Percentiles rank a stretch among this genome's conserved stretches.
Evolutionary conservation across 2,888 invertebrate species (phyloP).

Genomic region (Tachystola acroxantha): DNA sequence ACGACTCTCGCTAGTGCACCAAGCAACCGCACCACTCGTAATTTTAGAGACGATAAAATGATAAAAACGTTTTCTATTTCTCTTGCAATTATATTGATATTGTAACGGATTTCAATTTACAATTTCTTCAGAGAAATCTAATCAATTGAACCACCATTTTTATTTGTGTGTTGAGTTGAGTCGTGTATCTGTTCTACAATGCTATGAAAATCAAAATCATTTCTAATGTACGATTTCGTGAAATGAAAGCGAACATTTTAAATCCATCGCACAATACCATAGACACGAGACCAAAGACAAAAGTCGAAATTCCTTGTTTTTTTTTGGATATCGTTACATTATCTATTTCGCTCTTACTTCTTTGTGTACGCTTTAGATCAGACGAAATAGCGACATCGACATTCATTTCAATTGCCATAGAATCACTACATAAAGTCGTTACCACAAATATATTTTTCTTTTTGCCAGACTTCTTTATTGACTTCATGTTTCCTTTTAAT

Average conservation of each 20-base stretch:
- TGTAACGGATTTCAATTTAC: conserved; percentile 41
- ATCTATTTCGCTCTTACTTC: too few relatives aligned
- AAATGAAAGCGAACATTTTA: conserved; percentile 15
- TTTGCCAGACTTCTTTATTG: too few relatives aligned
- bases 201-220: too few relatives aligned
- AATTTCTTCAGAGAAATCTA: conserved; percentile 55
- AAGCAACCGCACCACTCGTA: conserved; percentile 48
- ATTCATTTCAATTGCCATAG: too few relatives aligned
- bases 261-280: conserved; percentile 31
- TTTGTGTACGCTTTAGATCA: too few relatives aligned
- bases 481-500: too few relatives aligned
- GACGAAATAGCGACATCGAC: too few relatives aligned
- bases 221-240: too few relatives aligned
- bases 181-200: conserved; percentile 35
- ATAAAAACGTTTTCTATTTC: conserved; percentile 37
- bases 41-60: conserved; percentile 30
- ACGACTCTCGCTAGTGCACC: conserved; percentile 58
- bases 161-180: conserved; percentile 67
- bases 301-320: too few relatives aligned
- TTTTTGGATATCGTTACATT: too few relatives aligned
- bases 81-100: conserved; percentile 26
- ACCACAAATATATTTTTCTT: too few relatives aligned
- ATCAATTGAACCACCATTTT: conserved; percentile 73
- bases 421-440: too few relatives aligned
- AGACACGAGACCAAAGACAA: conserved; percentile 3